Base-by-base conservation (phyloP, 2,113 vertebrate genomes). In the Morone chrysops region DNA sequence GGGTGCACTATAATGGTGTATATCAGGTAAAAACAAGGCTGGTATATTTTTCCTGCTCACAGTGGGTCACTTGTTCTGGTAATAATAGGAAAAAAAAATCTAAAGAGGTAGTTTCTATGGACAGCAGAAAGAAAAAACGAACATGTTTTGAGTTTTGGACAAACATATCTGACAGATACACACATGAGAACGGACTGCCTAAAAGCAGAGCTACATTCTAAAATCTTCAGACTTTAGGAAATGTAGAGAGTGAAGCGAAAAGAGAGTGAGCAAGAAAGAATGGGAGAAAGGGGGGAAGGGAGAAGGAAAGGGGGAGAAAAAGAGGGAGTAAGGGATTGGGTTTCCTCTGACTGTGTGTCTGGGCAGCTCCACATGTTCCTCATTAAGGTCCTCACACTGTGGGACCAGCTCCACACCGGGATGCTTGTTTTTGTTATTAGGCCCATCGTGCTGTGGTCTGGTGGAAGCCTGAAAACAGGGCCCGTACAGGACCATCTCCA, bases 341-440 rank as follows among this genome's bases (percentile, higher is more conserved):
- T 96, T 96, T 96, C 95, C 93, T 91, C 92, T 95, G 93, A 94
- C 95, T 94, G 93, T 94, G 93, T 94, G 94, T 94, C 95, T 95
- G 92, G 94, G 92, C 93, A 90, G 90, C 93, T 85, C 93, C 95
- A 96, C 95, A 95, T 96, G 95, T 94, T 95, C 89, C 93, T 94
- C 94, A 95, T 96, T 96, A 96, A 92, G 88, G 86, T 93, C 90
- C 94, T 95, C 93, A 95, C 94, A 95, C 94, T 92, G 94, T 88
- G 90, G 94, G 93, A 89, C 89, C 88, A 93, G 92, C 88, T 92
- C 92, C 94, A 92, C 94, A 94, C 93, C 91, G 38, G 82, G 87
- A 93, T 93, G 95, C 94, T 95, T 95, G 94, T 94, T 96, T 94
- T 95, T 95, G 91, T 95, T 95, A 96, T 95, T 96, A 94, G 94